These are phyloP conservation scores for Cosmopolites sordidus DNA, from an alignment of 2,888 invertebrate species.

Conservation along the genomic window DNA sequence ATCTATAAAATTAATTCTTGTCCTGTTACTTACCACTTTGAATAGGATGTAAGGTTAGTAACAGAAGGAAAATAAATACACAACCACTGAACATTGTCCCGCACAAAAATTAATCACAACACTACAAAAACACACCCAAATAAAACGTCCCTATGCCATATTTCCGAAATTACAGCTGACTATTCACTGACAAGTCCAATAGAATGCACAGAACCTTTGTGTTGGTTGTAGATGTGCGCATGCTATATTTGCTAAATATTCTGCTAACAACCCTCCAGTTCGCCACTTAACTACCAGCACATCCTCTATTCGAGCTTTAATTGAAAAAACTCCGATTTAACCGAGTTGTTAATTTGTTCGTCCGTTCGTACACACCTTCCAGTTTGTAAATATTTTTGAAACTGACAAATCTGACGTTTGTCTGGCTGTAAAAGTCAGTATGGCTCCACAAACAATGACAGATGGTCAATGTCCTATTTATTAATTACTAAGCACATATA, in stretches of 20 bases:
- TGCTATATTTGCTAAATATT: slow-evolving; percentile 20
- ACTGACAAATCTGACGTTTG: slow-evolving; percentile 1
- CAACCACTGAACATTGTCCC: slow-evolving; percentile 28
- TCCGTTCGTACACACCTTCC: slow-evolving; percentile 1
- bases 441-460: slow-evolving; percentile 1
- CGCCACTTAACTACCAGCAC: background rate
- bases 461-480: background rate
- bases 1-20: background rate
- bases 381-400: slow-evolving; percentile 21
- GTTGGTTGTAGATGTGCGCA: slow-evolving; percentile 20
- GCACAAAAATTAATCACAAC: slow-evolving; percentile 18
- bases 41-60: slow-evolving; percentile 64
- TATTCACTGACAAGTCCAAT: slow-evolving; percentile 21
- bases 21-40: slow-evolving; percentile 60
- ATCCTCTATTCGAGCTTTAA: background rate
- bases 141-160: slow-evolving; percentile 24
- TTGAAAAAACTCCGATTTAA: background rate
- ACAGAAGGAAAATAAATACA: slow-evolving; percentile 59
- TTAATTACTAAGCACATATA: too few species aligned
- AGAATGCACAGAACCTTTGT: slow-evolving; percentile 23
- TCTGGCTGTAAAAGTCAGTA: background rate
- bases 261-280: slow-evolving; percentile 1
- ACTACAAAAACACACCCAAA: slow-evolving; percentile 25
- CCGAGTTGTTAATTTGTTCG: background rate
- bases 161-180: slow-evolving; percentile 27